These are phyloP conservation scores for Emydoidea blandingii DNA, from an alignment of 2,797 vertebrate genomes.

Conservation along the genomic window DNA sequence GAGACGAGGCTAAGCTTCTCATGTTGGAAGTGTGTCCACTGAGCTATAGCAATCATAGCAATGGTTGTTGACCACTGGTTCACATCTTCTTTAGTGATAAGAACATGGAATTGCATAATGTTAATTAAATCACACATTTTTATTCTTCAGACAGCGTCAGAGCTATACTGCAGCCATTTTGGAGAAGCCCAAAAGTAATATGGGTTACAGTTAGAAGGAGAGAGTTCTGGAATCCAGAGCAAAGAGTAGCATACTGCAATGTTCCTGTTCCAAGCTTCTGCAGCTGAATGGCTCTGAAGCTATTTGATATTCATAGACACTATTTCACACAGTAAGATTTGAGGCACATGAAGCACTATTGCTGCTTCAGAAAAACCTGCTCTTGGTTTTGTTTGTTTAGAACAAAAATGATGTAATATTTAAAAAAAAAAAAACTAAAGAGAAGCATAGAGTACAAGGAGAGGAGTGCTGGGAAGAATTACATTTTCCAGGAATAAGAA, in stretches of 20 bases:
- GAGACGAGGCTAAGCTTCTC: background rate
- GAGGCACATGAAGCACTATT: background rate
- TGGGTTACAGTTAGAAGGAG: conserved; percentile 3
- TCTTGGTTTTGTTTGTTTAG: background rate
- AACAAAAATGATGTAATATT: no score
- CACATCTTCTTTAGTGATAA: conserved; percentile 1
- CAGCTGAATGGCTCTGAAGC: conserved; percentile 25
- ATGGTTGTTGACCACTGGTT: background rate
- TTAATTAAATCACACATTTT: background rate
- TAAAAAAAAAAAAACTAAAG: background rate
- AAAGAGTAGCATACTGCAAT: background rate
- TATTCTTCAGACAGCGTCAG: background rate
- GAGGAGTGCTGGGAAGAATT: conserved; percentile 8
- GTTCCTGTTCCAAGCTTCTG: background rate
- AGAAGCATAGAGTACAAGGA: background rate
- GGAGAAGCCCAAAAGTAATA: conserved; percentile 33
- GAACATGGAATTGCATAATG: background rate
- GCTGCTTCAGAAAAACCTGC: background rate
- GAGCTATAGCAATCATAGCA: background rate
- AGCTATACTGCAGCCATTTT: conserved; percentile 32
- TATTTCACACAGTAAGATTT: background rate
- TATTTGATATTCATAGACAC: conserved; percentile 42
- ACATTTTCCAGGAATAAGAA: conserved; percentile 8
- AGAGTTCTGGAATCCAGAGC: background rate
- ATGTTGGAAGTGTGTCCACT: background rate